Evolutionary conservation across 1,140 invertebrate genomes (phyloP), one percentile per base, ranked within the genome.

Genomic region (Ceratina australensis): DNA sequence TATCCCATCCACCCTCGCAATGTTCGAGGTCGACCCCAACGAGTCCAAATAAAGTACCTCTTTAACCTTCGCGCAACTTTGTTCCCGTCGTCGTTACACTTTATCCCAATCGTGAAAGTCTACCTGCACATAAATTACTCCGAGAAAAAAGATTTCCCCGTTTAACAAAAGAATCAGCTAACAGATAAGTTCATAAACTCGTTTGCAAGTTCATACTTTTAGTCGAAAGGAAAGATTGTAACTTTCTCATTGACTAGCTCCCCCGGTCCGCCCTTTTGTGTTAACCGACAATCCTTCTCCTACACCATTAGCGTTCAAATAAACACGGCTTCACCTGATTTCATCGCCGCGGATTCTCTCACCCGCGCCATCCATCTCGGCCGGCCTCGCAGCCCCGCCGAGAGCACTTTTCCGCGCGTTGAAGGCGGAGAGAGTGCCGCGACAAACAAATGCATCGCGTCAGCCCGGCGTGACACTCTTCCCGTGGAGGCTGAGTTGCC

Each of bases 371-470:
- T 83, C 64, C 74, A 72, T 84, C 71, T 64, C 50, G 66, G 50
- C 69, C 72, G 42, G 47, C 49, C 79, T 65, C 71, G 75, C 56
- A 72, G 33, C 77, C n/a, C n/a, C n/a, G 68, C 56, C 69, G 73
- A 80, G 65, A 49, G 61, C 50, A 60, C 72, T 66, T 67, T 59
- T 72, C 49, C 56, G 13, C 52, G 57, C 49, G 52, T 10, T 10
- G 33, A 10, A 42, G 33, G 33, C 13, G 26, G 72, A 54, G 60
- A 64, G 57, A 76, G 79, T 78, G 78, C 78, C 82, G 87, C 85
- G 89, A 88, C 89, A 90, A 91, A 91, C 87, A 91, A 90, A 91
- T 91, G 89, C 87, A 91, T 83, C 84, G 82, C 82, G 86, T 90
- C 89, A 88, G 87, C 86, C 85, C 79, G 78, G 71, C 80, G 82